Evolutionary conservation across 2,113 vertebrate genomes (phyloP), one percentile per base, ranked within the genome.

Genomic region (Cinclus cinclus): DNA sequence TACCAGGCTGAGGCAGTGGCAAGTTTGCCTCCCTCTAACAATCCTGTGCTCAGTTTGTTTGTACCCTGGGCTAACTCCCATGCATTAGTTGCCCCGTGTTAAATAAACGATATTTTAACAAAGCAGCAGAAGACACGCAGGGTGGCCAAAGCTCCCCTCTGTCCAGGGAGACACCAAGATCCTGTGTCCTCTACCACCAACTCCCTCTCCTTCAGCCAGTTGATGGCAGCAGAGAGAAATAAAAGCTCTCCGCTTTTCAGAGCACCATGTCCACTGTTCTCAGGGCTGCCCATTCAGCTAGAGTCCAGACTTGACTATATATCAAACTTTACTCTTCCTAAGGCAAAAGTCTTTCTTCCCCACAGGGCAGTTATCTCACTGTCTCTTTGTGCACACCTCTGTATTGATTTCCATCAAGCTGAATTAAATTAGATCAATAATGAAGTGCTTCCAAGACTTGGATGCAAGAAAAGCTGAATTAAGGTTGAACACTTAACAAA

Each of bases 201-300:
- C 3, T 58, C 44, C 52, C 56, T 23, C 47, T 47, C 35, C 39
- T 83, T 71, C 17, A 11, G 84, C 49, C 94, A 87, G 74, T 24
- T 3, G 89, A 89, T 1, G 70, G 91, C 87, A 94, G 83, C 84
- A 95, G 53, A 95, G 77, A 91, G 89, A 85, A 96, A 58, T 7
- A 18, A 77, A 92, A 94, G 37, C 25, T 30, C 37, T 18, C 4
- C 5, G 47, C 41, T 59, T 27, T 63, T 44, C 37, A 24, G 20
- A 60, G 23, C 55, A n/a, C 20, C 23, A 0, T 0, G 7, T 7
- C 82, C 25, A 53, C 62, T 28, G 49, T 41, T 49, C 50, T 19
- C 59, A 30, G 24, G 23, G 55, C 53, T 62, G 23, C 13, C 16
- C 30, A 8, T 56, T 68, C 89, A 67, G 27, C 70, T 37, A 33